Evolutionary conservation across 2,113 vertebrate genomes (phyloP), one percentile per base, ranked within the genome.

Genomic region (Gallinago jamesoni): DNA sequence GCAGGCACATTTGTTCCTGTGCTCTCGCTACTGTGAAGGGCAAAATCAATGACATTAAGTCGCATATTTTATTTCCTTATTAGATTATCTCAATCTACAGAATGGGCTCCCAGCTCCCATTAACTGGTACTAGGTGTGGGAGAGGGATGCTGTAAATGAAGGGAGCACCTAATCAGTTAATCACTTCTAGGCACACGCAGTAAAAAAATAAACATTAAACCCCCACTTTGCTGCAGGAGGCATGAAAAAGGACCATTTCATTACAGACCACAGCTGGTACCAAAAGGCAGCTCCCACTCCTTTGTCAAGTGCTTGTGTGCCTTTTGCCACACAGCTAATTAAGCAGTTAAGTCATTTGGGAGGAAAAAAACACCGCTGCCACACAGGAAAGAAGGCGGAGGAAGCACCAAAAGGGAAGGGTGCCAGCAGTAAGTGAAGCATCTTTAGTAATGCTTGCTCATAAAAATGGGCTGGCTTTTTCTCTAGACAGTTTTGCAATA

Each of bases 371-470:
- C n/a, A 43, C 21, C 1, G 1, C 79, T 56, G n/a, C 53, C 63
- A 48, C 12, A 3, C 27, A 48, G 50, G 31, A 59, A 53, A 83
- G 39, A 9, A 22, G 56, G 50, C 0, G 2, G n/a, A 79, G 57
- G 27, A 93, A 64, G 7, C 43, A 78, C 39, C 37, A 6, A 37
- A 64, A 90, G 57, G 86, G 66, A 81, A 95, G 92, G 62, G 68
- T 43, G 90, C 57, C 95, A 95, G 64, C 48, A 60, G 8, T 6
- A 41, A 9, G 20, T 5, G 52, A 75, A 81, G 83, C 79, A 56
- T 74, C 73, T 86, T 90, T 35, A 47, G 63, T 24, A 95, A 93
- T n/a, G 88, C 88, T 93, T 68, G 81, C 72, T 94, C 94, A 90
- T 56, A 60, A 72, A 70, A 89, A 78, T 1, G 24, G 73, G 83